Evolutionary conservation across 2,888 invertebrate species (phyloP).

Genomic region (Callimorpha dominula): DNA sequence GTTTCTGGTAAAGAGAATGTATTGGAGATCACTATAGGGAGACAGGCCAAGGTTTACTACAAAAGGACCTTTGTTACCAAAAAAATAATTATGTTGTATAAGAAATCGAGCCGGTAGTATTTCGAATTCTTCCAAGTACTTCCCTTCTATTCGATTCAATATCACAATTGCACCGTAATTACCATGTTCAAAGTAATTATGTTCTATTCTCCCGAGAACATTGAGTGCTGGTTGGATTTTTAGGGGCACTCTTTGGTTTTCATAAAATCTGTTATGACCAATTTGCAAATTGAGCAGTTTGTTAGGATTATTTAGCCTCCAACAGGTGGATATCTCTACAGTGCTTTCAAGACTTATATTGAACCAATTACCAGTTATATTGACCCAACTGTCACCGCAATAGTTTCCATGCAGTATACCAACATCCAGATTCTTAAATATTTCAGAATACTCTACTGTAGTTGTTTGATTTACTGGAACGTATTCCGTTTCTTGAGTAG

Average conservation of each 20-base stretch:
- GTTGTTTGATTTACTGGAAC: constrained; percentile 94
- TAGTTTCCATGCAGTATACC: constrained; percentile 97
- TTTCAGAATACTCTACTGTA: constrained; percentile 94
- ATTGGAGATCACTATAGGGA: constrained; percentile 94
- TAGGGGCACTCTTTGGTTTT: constrained; percentile 91
- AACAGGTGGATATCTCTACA: constrained; percentile 94
- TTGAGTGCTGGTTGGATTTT: constrained; percentile 94
- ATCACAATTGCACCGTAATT: constrained; percentile 94
- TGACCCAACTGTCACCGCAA: constrained; percentile 94
- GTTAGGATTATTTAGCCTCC: constrained; percentile 86
- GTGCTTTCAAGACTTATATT: constrained; percentile 92
- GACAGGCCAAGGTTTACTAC: constrained; percentile 95
- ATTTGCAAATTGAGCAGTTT: constrained; percentile 90
- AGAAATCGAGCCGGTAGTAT: constrained; percentile 89
- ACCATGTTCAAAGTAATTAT: constrained; percentile 95
- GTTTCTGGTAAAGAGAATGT: constrained; percentile 94
- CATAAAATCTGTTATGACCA: constrained; percentile 94
- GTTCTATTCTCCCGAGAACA: constrained; percentile 92
- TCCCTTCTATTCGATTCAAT: constrained; percentile 89
- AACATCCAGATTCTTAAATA: constrained; percentile 94
- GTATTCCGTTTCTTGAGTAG: constrained; percentile 92
- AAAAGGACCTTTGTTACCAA: constrained; percentile 95
- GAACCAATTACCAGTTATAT: constrained; percentile 97
- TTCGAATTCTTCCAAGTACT: constrained; percentile 92
- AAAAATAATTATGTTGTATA: constrained; percentile 96